Percentiles rank a stretch among this genome's conserved stretches.
phyloP scores from a whole-genome alignment of 1,140 invertebrate species.

The Ditylenchus dipsaci region DNA sequence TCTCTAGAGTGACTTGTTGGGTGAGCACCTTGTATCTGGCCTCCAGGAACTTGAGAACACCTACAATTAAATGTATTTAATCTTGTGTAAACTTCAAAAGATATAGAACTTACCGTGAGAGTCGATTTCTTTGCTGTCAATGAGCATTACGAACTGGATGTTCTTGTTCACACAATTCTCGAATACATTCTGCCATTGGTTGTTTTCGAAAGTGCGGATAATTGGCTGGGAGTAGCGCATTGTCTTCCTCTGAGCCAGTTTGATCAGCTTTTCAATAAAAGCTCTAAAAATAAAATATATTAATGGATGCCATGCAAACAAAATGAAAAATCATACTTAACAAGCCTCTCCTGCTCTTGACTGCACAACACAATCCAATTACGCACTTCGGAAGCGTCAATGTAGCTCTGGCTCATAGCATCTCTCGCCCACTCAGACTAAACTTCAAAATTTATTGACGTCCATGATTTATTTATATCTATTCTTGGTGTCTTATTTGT shows the following conservation, averaged over 20 bases:
- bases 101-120: background rate
- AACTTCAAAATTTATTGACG: background rate
- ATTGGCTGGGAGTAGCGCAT: background rate
- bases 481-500: too few relatives aligned
- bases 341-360: background rate
- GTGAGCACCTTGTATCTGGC: conserved; percentile 15
- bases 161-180: background rate
- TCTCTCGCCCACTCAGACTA: conserved; percentile 13
- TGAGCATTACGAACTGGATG: background rate
- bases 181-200: background rate
- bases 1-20: conserved; percentile 12
- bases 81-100: too few relatives aligned
- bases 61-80: background rate
- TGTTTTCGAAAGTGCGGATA: background rate
- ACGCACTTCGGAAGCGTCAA: conserved; percentile 10
- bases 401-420: conserved; percentile 2
- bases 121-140: background rate
- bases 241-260: background rate
- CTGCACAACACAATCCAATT: conserved; percentile 28
- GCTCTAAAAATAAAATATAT: background rate
- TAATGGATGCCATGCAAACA: background rate
- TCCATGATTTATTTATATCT: background rate
- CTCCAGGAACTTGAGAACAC: conserved; percentile 9
- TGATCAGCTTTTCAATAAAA: background rate
- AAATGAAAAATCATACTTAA: background rate